phyloP scores from a whole-genome alignment of 2,888 invertebrate genomes.

The Globia sparganii region DNA sequence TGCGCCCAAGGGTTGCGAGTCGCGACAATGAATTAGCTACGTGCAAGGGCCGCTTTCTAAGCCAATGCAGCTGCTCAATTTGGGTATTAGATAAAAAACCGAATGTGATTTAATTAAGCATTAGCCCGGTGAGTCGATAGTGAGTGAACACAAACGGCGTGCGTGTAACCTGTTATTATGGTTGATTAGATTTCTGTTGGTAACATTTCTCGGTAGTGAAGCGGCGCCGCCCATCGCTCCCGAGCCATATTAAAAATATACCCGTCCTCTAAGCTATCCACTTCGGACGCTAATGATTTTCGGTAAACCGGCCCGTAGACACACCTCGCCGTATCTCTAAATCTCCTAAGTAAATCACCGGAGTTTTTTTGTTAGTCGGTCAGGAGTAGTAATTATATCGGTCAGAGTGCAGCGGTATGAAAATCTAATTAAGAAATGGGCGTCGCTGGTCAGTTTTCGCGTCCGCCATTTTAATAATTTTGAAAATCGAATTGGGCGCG shows the following conservation, averaged over 20 bases:
- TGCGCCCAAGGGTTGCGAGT: constrained; percentile 67
- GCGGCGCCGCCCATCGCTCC: constrained; percentile 89
- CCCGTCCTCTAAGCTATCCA: constrained; percentile 87
- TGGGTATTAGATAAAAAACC: constrained; percentile 82
- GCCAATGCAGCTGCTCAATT: constrained; percentile 80
- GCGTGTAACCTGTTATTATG: constrained; percentile 90
- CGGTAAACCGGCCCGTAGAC: constrained; percentile 89
- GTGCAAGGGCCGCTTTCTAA: constrained; percentile 70
- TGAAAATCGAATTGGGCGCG: constrained; percentile 71
- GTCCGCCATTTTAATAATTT: constrained; percentile 80
- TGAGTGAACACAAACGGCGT: constrained; percentile 88
- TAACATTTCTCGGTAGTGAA: constrained; percentile 90
- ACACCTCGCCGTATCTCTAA: constrained; percentile 86
- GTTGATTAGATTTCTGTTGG: constrained; percentile 90
- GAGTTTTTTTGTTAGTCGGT: constrained; percentile 84
- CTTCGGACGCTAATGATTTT: constrained; percentile 89
- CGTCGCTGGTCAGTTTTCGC: constrained; percentile 81
- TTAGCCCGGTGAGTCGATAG: constrained; percentile 86
- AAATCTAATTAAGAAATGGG: constrained; percentile 90
- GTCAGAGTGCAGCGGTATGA: constrained; percentile 89
- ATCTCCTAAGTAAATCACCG: constrained; percentile 89
- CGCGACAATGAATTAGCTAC: constrained; percentile 72
- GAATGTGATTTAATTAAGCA: constrained; percentile 90
- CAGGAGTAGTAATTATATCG: constrained; percentile 89
- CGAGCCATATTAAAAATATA: constrained; percentile 89